Percentiles rank a stretch among this genome's conserved stretches.
Conservation (phyloP, 2,888 invertebrate genomes). For the Lycia hirtaria region DNA sequence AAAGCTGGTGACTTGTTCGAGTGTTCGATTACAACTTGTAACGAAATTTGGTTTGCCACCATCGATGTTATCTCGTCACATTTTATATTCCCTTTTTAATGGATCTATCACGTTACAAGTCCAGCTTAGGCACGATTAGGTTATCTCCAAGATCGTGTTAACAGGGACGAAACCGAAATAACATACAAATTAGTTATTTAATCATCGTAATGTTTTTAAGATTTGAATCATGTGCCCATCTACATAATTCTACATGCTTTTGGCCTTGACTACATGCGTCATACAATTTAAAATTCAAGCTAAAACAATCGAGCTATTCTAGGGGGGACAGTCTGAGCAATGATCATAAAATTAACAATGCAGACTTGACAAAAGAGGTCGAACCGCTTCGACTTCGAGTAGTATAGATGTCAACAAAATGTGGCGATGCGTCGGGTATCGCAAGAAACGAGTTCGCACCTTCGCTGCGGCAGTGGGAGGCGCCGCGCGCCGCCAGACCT, state of each 20-base stretch:
- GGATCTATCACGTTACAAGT: too few relatives aligned
- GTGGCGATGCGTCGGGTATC: slow-evolving; percentile 36
- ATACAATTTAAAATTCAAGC: slow-evolving; percentile 44
- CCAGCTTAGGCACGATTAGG: too few relatives aligned
- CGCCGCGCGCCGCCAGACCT: slow-evolving; percentile 44
- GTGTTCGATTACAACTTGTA: slow-evolving; percentile 29
- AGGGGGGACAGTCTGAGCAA: slow-evolving; percentile 31
- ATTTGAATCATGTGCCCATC: not conserved
- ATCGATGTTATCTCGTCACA: not conserved
- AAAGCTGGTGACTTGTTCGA: slow-evolving; percentile 45
- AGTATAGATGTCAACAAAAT: slow-evolving; percentile 17
- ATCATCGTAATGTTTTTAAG: slow-evolving; percentile 8
- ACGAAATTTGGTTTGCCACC: not conserved
- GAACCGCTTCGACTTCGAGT: not conserved
- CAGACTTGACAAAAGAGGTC: slow-evolving; percentile 7
- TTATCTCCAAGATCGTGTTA: not conserved
- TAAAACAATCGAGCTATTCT: slow-evolving; percentile 21
- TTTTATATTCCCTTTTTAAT: not conserved
- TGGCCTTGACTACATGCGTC: slow-evolving; percentile 36
- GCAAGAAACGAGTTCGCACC: slow-evolving; percentile 59
- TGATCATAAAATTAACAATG: slow-evolving; percentile 27
- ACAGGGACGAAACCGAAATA: slow-evolving; percentile 9
- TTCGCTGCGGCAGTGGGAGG: slow-evolving; percentile 40
- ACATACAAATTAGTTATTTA: not conserved
- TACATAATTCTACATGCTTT: not conserved